Evolutionary conservation across 2,888 invertebrate species (phyloP).

Genomic region (Tortrix viridana): DNA sequence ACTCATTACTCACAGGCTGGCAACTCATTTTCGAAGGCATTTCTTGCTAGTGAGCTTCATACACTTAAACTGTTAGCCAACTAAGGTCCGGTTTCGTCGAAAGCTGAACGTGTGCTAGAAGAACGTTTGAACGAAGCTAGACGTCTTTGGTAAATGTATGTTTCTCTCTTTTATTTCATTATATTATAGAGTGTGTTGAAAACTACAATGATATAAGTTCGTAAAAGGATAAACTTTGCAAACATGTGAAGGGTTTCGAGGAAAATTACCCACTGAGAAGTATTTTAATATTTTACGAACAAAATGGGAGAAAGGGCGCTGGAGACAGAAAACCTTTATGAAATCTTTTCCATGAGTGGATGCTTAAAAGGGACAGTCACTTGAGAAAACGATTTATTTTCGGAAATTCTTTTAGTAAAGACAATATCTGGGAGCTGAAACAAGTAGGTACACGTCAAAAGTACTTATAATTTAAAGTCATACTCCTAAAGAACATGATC

Average conservation of each 20-base stretch:
- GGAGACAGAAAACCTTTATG: slow-evolving; percentile 20
- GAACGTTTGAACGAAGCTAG: no score
- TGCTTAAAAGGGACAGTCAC: slow-evolving; percentile 27
- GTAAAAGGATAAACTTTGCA: slow-evolving; percentile 25
- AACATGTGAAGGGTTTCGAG: slow-evolving; percentile 20
- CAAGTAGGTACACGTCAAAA: slow-evolving; percentile 6
- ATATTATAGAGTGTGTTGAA: background rate
- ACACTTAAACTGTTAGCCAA: no score
- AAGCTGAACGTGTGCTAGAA: no score
- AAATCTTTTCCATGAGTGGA: slow-evolving; percentile 23
- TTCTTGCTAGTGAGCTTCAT: no score
- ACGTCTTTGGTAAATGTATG: no score
- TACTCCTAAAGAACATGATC: no score
- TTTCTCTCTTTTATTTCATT: background rate
- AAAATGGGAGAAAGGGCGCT: slow-evolving; percentile 16
- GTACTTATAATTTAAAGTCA: background rate
- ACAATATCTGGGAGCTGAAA: background rate
- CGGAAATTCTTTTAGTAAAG: background rate
- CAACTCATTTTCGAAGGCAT: no score
- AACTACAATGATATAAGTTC: slow-evolving; percentile 10
- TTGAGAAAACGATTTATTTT: slow-evolving; percentile 17
- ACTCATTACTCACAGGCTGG: no score
- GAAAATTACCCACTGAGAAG: slow-evolving; percentile 21
- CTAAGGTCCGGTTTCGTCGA: no score
- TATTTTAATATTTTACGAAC: slow-evolving; percentile 27